phyloP scores from a whole-genome alignment of 2,888 invertebrate species.

The Lumbricus terrestris region DNA sequence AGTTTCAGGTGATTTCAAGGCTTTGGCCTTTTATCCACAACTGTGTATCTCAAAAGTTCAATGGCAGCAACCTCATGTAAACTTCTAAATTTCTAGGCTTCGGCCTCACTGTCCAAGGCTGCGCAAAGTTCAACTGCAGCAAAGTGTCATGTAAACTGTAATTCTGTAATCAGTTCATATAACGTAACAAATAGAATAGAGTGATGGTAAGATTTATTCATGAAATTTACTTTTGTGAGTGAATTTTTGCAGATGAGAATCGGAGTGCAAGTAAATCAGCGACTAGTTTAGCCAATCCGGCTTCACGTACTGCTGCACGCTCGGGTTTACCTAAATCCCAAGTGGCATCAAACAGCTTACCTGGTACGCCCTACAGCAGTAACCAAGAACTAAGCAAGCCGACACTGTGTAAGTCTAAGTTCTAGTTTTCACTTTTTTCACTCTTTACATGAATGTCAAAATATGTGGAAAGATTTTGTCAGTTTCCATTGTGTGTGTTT shows the following conservation, averaged over 20 bases:
- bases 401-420: background rate
- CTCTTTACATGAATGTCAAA: background rate
- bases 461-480: background rate
- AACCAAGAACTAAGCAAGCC: constrained; percentile 11
- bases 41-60: background rate
- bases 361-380: background rate
- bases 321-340: constrained; percentile 7
- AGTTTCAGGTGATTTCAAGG: too few species aligned
- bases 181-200: background rate
- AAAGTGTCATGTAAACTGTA: too few species aligned
- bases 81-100: too few species aligned
- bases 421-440: background rate
- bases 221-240: background rate
- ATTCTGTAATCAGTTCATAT: background rate
- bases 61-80: too few species aligned
- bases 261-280: background rate
- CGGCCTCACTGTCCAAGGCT: too few species aligned
- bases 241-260: constrained; percentile 9
- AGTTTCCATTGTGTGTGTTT: background rate
- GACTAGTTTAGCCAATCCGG: background rate
- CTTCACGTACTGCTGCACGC: background rate
- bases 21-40: background rate
- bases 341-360: constrained; percentile 8
- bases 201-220: background rate
- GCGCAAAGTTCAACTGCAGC: too few species aligned